Percentiles rank a stretch among this genome's conserved stretches.
Evolutionary conservation across 2,797 vertebrate genomes (phyloP).

Genomic region (Aratinga solstitialis): DNA sequence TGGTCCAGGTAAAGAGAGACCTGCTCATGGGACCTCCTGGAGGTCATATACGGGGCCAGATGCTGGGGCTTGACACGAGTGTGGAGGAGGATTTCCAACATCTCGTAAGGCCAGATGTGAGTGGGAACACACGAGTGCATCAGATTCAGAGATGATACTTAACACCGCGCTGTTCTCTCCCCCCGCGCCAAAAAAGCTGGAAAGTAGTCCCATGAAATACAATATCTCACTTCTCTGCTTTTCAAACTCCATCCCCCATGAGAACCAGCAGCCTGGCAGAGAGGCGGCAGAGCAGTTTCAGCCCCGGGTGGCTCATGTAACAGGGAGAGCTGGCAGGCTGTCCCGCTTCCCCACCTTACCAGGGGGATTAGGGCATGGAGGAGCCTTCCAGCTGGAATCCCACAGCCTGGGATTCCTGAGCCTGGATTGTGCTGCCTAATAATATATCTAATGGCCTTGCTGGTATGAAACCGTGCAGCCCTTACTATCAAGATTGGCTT

Average conservation of each 20-base stretch:
- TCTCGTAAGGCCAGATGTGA: conserved; percentile 20
- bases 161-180: not conserved
- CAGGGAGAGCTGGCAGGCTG: not conserved
- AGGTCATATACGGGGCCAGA: not conserved
- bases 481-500: not conserved
- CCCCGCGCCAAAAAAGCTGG: not conserved
- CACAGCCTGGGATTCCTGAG: not conserved
- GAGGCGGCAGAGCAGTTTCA: not conserved
- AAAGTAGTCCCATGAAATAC: not conserved
- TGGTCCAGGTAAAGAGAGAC: conserved; percentile 84
- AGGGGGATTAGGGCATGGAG: not conserved
- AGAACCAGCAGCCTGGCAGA: not conserved
- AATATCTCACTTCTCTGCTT: not conserved
- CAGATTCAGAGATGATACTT: not conserved
- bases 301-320: not conserved
- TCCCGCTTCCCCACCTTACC: not conserved
- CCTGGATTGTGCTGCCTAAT: not conserved
- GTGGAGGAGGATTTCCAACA: not conserved
- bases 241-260: not conserved
- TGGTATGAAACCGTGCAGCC: not conserved
- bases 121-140: not conserved
- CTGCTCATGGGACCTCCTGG: accelerated
- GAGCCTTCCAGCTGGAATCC: conserved; percentile 34
- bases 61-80: not conserved
- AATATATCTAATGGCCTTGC: not conserved